phyloP scores from a whole-genome alignment of 2,113 vertebrate genomes.

The Arenaria interpres region DNA sequence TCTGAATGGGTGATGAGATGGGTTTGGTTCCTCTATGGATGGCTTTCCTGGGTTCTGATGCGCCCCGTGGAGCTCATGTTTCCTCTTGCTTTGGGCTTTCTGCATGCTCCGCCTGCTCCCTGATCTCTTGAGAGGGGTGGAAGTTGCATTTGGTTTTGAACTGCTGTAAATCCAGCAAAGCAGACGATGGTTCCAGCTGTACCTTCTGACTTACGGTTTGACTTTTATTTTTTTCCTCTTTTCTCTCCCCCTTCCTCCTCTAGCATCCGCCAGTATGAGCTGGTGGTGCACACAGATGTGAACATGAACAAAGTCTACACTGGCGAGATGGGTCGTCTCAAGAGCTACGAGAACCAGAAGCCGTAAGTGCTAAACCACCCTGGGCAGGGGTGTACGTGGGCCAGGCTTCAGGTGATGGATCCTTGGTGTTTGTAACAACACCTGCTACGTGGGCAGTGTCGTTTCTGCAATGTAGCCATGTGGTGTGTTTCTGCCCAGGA shows the following conservation, averaged over 20 bases:
- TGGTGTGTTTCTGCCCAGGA: neutral
- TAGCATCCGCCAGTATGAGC: constrained; percentile 97
- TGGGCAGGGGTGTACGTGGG: rapidly evolving
- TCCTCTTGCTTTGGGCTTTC: neutral
- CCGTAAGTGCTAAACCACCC: constrained; percentile 80
- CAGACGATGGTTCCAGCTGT: neutral
- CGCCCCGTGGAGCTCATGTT: neutral
- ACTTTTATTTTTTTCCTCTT: neutral
- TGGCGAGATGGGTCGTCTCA: constrained; percentile 92
- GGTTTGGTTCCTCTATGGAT: neutral
- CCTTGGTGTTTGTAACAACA: neutral
- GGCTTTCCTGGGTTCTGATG: neutral
- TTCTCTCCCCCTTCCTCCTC: neutral
- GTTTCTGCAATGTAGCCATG: neutral
- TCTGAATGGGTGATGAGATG: neutral
- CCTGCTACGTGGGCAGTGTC: neutral
- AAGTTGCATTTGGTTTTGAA: neutral
- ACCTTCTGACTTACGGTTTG: neutral
- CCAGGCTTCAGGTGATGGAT: neutral
- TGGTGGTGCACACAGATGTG: constrained; percentile 85
- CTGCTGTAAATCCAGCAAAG: neutral
- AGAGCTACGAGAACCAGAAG: constrained; percentile 96
- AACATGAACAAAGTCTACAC: constrained; percentile 87
- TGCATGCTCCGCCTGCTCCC: neutral
- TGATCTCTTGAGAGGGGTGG: rapidly evolving